Evolutionary conservation across 2,113 vertebrate genomes (phyloP), one percentile per base, ranked within the genome.

Genomic region (Nothoprocta pentlandii): DNA sequence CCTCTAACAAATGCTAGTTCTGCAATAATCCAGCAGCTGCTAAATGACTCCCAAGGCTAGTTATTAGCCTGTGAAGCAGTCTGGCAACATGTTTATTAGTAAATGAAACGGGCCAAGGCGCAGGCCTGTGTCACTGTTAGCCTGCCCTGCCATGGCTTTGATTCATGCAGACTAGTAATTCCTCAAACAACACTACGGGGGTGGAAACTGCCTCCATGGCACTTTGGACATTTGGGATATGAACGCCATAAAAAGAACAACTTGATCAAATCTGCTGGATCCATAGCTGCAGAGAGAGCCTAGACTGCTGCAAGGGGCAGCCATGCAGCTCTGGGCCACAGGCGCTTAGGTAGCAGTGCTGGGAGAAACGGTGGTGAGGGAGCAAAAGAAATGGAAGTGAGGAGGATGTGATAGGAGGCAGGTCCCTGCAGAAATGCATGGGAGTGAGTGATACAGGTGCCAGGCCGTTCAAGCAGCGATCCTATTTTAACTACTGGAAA

Each of bases 81-180:
- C 32, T 63, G 51, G 22, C 63, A 42, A 4, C 26, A 2, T 63
- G 63, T 67, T 49, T 58, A 4, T 39, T 36, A 12, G 36, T 32
- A 53, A 51, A 32, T 15, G 6, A 58, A 44, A 54, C 3, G 2
- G 10, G 53, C 34, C 14, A 20, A 49, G 74, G 64, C 67, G 51
- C 39, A 44, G n/a, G 58, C 70, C 51, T 85, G 62, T 58, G 73
- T 58, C 64, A 13, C 21, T n/a, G 34, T n/a, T 39, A 32, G 23
- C 2, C 0, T 28, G 42, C 30, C 44, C 2, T 4, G 54, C 32
- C 70, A 16, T 16, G 73, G 41, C 49, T 47, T 56, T 85, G 20
- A 47, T 11, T 30, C 5, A 1, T 6, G 28, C 0, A 7, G 47
- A 10, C 73, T 74, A 0, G 0, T 21, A 19, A 4, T 67, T 39